A percentile compares a stretch with the other conserved stretches of the same genome.
These are phyloP conservation scores for Isotomurus palustris DNA, from an alignment of 2,888 invertebrate species.

Conservation along the genomic window DNA sequence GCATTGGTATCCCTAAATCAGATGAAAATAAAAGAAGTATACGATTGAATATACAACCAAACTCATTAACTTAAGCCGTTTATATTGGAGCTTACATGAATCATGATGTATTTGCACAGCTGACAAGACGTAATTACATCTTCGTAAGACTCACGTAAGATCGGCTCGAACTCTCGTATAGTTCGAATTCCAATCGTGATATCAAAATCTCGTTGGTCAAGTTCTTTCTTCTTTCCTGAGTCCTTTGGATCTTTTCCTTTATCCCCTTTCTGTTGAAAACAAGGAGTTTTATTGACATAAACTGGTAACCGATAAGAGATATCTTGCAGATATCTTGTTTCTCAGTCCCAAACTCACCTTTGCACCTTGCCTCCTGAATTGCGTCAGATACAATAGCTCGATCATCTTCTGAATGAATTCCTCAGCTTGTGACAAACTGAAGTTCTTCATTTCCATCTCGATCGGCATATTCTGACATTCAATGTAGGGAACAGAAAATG, in stretches of 20 bases:
- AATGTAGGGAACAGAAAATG: slow-evolving; percentile 31
- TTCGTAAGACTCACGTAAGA: slow-evolving; percentile 19
- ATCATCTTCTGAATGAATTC: slow-evolving; percentile 39
- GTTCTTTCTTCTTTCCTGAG: too few species aligned
- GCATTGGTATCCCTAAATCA: slow-evolving; percentile 26
- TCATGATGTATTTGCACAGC: slow-evolving; percentile 26
- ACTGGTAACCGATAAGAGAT: too few species aligned
- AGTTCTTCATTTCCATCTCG: slow-evolving; percentile 26
- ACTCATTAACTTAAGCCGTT: neutral
- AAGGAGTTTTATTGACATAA: too few species aligned
- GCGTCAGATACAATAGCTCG: slow-evolving; percentile 33
- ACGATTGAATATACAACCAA: neutral
- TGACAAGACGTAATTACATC: slow-evolving; percentile 25
- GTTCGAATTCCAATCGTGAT: slow-evolving; percentile 37
- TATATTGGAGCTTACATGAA: slow-evolving; percentile 18
- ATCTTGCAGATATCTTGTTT: too few species aligned
- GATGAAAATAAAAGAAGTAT: neutral
- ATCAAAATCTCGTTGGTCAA: slow-evolving; percentile 28
- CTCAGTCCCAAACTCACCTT: too few species aligned
- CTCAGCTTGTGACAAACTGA: slow-evolving; percentile 27
- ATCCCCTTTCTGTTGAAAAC: neutral
- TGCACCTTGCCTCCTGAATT: too few species aligned
- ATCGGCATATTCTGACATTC: slow-evolving; percentile 36
- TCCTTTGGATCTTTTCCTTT: neutral
- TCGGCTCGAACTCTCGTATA: slow-evolving; percentile 37